Base-by-base conservation (phyloP, 2,888 invertebrate genomes). In the Drosophila paucipuncta region DNA sequence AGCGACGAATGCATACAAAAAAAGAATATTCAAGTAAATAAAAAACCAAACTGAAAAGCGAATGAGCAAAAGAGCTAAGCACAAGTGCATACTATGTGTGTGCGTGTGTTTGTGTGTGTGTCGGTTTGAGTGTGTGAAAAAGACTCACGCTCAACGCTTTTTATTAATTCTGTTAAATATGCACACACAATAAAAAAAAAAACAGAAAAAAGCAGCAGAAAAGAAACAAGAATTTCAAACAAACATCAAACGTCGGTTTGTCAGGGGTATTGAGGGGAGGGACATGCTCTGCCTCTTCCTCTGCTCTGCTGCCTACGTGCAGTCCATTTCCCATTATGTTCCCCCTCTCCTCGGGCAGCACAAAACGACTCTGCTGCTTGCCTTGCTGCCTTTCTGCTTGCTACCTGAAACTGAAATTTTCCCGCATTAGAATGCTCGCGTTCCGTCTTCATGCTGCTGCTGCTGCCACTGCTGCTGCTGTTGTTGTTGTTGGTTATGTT, bases 391-490 rank as follows among this genome's bases (percentile, higher is more conserved):
- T 22, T 61, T 54, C 64, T 52, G 57, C 30, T 59, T 73, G 59
- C 82, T 83, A 83, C 83, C 83, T 83, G 83, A 85, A 83, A 77
- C 82, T 75, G 78, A 83, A 87, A 81, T 77, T 83, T 85, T 85
- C 83, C 81, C 81, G 83, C 85, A 83, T 82, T 85, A 78, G 83
- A 83, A 83, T 80, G 80, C 77, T 67, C 52, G 71, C 52, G 82
- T 75, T 70, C 55, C 68, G 71, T 62, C 60, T 64, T 57, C 10
- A 39, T 72, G 49, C 62, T 72, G 55, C 55, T 68, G 63, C 67
- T 62, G 61, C 59, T 67, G 72, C 53, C 64, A 55, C 62, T 65
- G 61, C 50, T 71, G 69, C 39, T 73, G 68, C 11, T 57, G 49
- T 43, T 63, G 49, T 39, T 66, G 69, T 31, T 66, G 72, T 66